These are phyloP conservation scores for Rhopalosiphum maidis DNA, from an alignment of 1,140 invertebrate species.

Conservation along the genomic window DNA sequence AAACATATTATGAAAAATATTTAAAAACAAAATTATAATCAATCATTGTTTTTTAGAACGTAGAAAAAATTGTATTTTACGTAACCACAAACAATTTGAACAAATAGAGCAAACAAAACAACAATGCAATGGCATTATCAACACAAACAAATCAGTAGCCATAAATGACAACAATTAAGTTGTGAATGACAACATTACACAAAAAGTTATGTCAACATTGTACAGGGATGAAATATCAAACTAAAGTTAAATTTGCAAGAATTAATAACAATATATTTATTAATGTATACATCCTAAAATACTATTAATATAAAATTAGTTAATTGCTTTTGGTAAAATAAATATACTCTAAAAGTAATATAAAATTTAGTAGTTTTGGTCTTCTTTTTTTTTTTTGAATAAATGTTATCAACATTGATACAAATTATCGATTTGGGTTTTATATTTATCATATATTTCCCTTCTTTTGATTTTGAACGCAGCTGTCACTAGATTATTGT, in stretches of 20 bases:
- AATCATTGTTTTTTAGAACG: neutral
- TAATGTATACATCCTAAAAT: neutral
- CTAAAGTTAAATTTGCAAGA: slow-evolving; percentile 14
- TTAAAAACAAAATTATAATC: neutral
- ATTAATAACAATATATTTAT: slow-evolving; percentile 46
- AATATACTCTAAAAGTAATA: slow-evolving; percentile 34
- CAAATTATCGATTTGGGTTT: slow-evolving; percentile 89
- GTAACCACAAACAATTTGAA: slow-evolving; percentile 48
- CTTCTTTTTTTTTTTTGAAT: neutral
- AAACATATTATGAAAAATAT: no score
- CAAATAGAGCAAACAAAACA: slow-evolving; percentile 17
- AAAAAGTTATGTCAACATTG: neutral
- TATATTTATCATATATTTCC: slow-evolving; percentile 91
- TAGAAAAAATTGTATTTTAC: slow-evolving; percentile 53
- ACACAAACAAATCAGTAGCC: neutral
- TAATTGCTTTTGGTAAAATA: slow-evolving; percentile 50
- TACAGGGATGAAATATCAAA: neutral
- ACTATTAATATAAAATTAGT: slow-evolving; percentile 37
- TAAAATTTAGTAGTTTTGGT: neutral
- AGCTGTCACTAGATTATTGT: slow-evolving; percentile 95
- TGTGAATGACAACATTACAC: neutral
- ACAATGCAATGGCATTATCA: slow-evolving; percentile 22
- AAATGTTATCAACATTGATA: slow-evolving; percentile 80
- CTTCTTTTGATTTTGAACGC: slow-evolving; percentile 97
- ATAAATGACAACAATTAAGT: slow-evolving; percentile 24